Evolutionary conservation across 2,888 invertebrate genomes (phyloP), one percentile per base, ranked within the genome.

Genomic region (Eristalis tenax): DNA sequence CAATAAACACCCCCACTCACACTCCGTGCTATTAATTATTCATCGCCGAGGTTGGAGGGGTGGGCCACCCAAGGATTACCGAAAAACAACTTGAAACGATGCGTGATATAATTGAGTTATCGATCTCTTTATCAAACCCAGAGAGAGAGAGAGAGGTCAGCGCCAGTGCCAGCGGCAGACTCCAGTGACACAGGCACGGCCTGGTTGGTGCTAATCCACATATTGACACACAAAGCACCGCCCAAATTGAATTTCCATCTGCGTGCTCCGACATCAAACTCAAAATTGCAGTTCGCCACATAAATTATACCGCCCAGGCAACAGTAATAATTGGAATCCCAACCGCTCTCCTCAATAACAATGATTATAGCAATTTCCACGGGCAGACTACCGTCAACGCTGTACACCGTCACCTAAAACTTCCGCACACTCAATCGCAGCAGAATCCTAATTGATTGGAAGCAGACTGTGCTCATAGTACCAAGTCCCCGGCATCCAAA

Each of bases 391-490:
- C 6, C n/a, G 32, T 6, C 43, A 28, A 13, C 4, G 70, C 28
- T 28, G 4, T 64, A 69, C 40, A 35, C 2, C 50, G 18, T 50
- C 13, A 57, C 69, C 57, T 59, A 40, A 57, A 63, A 15, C 63
- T 66, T 66, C 56, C 50, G 70, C 76, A 76, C 76, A 81, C 81
- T 76, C 81, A 71, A 68, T 73, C 68, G 63, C 75, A 73, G 81
- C 66, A 66, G 65, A 86, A 83, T 83, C 78, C 70, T 78, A 86
- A 82, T 86, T 86, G 86, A 86, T 83, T 86, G 86, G 83, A 86
- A 78, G 69, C 59, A 56, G 78, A 56, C 69, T 61, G n/a, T 40
- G 28, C 13, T 15, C 56, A n/a, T 22, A 61, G 59, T 40, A 43
- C 15, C 15, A 43, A 32, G 66, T 64, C 69, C 69, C 68, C 64